Percentiles rank a stretch among this genome's conserved stretches.
Evolutionary conservation across 2,797 vertebrate species (phyloP).

Genomic region (Scolopax rusticola): DNA sequence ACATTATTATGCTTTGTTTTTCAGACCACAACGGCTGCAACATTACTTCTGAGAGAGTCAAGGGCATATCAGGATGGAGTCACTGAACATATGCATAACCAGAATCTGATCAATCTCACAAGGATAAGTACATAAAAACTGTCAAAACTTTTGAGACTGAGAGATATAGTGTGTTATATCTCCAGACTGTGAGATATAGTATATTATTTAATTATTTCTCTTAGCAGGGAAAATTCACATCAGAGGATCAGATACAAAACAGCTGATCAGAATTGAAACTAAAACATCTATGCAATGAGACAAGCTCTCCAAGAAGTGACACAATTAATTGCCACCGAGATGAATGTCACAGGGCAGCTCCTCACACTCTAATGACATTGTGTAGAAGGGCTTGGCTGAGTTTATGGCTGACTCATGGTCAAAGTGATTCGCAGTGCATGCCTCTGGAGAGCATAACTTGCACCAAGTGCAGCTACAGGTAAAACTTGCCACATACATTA

Average conservation of each 20-base stretch:
- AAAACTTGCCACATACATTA: conserved; percentile 44
- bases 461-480: background rate
- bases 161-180: background rate
- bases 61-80: background rate
- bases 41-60: background rate
- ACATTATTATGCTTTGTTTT: background rate
- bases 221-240: background rate
- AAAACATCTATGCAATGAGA: background rate
- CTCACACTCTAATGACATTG: background rate
- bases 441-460: background rate
- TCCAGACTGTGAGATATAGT: background rate
- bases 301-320: background rate
- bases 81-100: background rate
- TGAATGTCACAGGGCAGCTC: background rate
- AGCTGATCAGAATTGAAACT: background rate
- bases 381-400: background rate
- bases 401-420: background rate
- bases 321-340: conserved; percentile 5
- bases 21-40: background rate
- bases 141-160: background rate
- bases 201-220: background rate
- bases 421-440: background rate
- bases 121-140: background rate
- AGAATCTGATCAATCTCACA: background rate
- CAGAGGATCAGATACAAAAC: background rate